Percentiles rank a stretch among this genome's conserved stretches.
Conservation (phyloP, 2,797 vertebrate species). For the Rallus crepitans region DNA sequence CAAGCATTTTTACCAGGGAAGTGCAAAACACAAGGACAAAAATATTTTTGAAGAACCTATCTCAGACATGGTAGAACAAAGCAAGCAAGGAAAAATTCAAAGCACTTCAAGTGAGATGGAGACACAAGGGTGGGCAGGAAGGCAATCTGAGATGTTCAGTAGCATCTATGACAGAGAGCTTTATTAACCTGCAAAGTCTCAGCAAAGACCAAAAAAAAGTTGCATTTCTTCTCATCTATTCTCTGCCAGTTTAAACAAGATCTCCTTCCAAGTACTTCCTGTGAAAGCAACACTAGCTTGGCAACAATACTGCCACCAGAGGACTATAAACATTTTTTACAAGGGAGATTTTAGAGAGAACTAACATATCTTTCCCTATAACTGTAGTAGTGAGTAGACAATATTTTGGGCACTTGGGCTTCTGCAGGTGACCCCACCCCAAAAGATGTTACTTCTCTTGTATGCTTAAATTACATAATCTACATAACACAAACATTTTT, state of each 20-base stretch:
- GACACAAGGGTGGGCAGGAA: background rate
- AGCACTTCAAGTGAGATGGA: background rate
- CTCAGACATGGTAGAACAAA: background rate
- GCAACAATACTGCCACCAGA: background rate
- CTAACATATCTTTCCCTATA: background rate
- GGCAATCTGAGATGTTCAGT: background rate
- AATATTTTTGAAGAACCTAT: background rate
- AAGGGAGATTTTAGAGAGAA: background rate
- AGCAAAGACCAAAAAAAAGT: background rate
- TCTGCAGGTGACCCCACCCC: background rate
- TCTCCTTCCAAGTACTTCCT: conserved; percentile 36
- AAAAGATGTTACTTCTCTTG: background rate
- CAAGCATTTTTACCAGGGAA: background rate
- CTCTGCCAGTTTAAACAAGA: conserved; percentile 13
- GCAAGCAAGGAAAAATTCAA: background rate
- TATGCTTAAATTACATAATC: background rate
- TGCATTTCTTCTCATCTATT: background rate
- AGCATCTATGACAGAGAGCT: background rate
- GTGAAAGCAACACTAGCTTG: background rate
- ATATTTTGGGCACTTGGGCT: background rate
- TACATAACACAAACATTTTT: background rate
- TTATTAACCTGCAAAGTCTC: background rate
- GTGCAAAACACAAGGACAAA: background rate
- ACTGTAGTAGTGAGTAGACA: background rate
- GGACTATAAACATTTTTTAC: background rate